phyloP scores from a whole-genome alignment of 2,888 invertebrate species.

The Caenorhabditis doughertyi region DNA sequence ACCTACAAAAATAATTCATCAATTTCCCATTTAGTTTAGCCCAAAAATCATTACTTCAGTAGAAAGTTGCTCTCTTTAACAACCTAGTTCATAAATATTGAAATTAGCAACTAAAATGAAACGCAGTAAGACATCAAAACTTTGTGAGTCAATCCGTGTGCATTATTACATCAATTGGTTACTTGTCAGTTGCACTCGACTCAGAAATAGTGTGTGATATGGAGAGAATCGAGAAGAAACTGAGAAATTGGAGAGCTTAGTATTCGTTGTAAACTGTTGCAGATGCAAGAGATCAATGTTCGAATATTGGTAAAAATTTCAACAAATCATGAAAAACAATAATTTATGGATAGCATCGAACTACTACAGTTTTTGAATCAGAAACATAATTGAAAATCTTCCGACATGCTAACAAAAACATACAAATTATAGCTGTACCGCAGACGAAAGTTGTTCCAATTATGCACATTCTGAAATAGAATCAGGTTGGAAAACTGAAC shows the following conservation, averaged over 20 bases:
- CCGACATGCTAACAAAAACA: conserved; percentile 31
- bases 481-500: neutral
- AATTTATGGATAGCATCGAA: conserved; percentile 49
- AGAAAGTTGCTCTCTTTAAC: too few relatives aligned
- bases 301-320: neutral
- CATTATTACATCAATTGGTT: conserved; percentile 55
- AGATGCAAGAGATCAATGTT: neutral
- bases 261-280: conserved; percentile 36
- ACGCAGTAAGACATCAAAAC: conserved; percentile 26
- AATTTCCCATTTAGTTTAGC: too few relatives aligned
- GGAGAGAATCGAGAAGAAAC: neutral
- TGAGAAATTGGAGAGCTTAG: conserved; percentile 46
- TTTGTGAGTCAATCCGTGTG: conserved; percentile 27
- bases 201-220: conserved; percentile 20
- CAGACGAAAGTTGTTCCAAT: conserved; percentile 51
- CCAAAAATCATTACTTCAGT: too few relatives aligned
- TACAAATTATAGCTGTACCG: conserved; percentile 44
- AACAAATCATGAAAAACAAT: neutral
- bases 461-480: conserved; percentile 54
- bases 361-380: conserved; percentile 46
- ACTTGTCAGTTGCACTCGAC: conserved; percentile 53
- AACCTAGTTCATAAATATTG: too few relatives aligned
- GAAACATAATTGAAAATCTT: conserved; percentile 42
- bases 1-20: too few relatives aligned
- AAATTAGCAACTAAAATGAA: neutral